Percentiles rank a stretch among this genome's conserved stretches.
Evolutionary conservation across 2,113 vertebrate genomes (phyloP).

Genomic region (Hippocampus zosterae): DNA sequence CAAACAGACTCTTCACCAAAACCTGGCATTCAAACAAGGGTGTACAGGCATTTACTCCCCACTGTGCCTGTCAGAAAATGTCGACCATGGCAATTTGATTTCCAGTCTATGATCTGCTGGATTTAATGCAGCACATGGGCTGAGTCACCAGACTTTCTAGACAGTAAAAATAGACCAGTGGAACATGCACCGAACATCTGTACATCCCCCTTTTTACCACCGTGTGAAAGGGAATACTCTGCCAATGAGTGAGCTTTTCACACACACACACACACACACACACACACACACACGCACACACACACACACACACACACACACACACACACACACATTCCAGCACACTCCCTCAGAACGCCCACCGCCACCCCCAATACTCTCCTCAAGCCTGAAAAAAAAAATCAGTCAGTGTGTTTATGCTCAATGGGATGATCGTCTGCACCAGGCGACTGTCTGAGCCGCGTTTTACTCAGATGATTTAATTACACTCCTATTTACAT

Average conservation of each 20-base stretch:
- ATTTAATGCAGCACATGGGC: background rate
- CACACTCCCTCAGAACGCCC: background rate
- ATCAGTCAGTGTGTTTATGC: background rate
- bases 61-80: background rate
- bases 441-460: background rate
- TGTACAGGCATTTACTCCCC: no score
- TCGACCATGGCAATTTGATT: background rate
- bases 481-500: background rate
- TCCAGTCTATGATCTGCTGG: background rate
- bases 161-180: constrained; percentile 47
- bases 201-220: constrained; percentile 17
- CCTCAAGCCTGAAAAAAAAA: background rate
- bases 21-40: no score
- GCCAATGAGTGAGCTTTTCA: constrained; percentile 19
- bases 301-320: constrained; percentile 17
- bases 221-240: constrained; percentile 61
- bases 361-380: background rate
- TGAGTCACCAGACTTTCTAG: background rate
- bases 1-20: no score
- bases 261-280: no score
- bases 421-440: background rate
- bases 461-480: background rate
- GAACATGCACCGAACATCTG: constrained; percentile 33
- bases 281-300: constrained; percentile 8
- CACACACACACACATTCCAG: constrained; percentile 40